Conservation (phyloP, 1,140 invertebrate genomes). For the Plodia interpunctella region DNA sequence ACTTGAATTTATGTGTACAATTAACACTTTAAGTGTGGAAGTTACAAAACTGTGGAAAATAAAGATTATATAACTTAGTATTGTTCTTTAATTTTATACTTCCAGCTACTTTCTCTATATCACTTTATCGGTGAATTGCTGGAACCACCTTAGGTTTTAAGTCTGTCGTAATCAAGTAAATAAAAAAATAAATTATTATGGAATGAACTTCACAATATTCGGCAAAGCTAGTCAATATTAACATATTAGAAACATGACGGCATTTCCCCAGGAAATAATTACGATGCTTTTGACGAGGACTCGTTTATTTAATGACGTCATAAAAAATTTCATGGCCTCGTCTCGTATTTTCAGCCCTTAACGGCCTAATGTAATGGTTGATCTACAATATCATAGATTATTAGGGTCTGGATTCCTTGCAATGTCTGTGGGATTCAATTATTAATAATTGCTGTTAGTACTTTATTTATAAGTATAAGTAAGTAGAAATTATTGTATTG, state of each 20-base stretch:
- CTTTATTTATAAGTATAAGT: no score
- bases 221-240: not conserved
- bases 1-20: no score
- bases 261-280: not conserved
- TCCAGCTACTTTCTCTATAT: no score
- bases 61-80: no score
- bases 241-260: constrained; percentile 5
- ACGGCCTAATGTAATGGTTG: not conserved
- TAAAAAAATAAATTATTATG: no score
- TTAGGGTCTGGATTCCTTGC: not conserved
- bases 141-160: no score
- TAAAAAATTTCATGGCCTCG: constrained; percentile 25
- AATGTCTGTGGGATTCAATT: not conserved
- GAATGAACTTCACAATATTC: not conserved
- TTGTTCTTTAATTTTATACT: no score
- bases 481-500: no score
- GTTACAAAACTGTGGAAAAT: no score
- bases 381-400: not conserved
- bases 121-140: no score
- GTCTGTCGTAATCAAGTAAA: no score
- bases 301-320: constrained; percentile 18
- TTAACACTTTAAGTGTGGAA: no score
- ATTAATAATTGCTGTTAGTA: not conserved
- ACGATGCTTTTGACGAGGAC: not conserved
- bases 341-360: constrained; percentile 21